phyloP scores from a whole-genome alignment of 2,797 vertebrate genomes.

The Caiman crocodilus region DNA sequence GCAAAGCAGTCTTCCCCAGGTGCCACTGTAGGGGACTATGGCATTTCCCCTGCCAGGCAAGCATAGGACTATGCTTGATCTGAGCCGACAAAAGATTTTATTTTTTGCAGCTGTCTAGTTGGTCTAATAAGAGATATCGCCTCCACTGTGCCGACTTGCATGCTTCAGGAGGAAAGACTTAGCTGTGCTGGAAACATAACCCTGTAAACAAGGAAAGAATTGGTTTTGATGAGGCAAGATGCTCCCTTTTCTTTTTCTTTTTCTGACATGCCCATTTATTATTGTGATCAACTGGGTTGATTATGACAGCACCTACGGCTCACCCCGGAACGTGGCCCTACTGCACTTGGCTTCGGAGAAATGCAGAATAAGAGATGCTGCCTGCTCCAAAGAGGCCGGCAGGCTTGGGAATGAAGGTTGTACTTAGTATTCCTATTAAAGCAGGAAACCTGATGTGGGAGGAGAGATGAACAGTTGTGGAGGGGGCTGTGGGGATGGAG shows the following conservation, averaged over 20 bases:
- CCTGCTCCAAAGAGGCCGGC: not conserved
- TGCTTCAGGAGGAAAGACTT: too few species aligned
- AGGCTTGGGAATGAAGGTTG: not conserved
- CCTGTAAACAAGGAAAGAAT: not conserved
- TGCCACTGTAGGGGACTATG: too few species aligned
- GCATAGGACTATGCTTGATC: too few species aligned
- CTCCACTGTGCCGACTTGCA: too few species aligned
- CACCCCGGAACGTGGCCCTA: not conserved
- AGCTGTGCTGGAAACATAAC: not conserved
- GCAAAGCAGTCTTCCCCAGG: too few species aligned
- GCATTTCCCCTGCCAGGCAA: too few species aligned
- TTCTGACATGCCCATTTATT: not conserved
- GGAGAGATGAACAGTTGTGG: not conserved
- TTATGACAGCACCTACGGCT: not conserved
- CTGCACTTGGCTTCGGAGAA: not conserved
- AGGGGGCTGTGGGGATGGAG: not conserved
- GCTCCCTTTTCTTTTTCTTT: not conserved
- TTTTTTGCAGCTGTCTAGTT: too few species aligned
- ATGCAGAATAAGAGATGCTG: not conserved
- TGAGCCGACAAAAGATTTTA: too few species aligned
- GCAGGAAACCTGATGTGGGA: not conserved
- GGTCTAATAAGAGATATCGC: too few species aligned
- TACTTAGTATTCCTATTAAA: not conserved
- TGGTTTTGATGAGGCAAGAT: not conserved
- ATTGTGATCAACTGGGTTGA: not conserved